Evolutionary conservation across 2,888 invertebrate species (phyloP).

Genomic region (Deilephila porcellus): DNA sequence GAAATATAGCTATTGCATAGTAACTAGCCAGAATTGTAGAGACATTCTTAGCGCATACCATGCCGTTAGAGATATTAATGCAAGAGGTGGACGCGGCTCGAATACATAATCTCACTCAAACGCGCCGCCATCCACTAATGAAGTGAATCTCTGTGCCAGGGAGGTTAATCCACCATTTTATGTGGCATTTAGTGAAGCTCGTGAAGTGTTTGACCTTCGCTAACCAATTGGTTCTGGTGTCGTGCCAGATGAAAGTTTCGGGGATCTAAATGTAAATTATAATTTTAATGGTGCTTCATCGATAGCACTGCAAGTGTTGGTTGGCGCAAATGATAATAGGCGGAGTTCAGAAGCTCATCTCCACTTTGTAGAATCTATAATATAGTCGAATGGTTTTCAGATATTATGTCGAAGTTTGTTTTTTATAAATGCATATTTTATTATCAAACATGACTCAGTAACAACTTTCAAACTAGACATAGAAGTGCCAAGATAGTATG

Average conservation of each 20-base stretch:
- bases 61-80: conserved; percentile 1
- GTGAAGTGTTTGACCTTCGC: not conserved
- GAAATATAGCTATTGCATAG: not conserved
- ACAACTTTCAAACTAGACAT: too few relatives aligned
- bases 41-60: not conserved
- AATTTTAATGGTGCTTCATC: too few relatives aligned
- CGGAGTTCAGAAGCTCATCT: too few relatives aligned
- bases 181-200: not conserved
- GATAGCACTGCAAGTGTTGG: too few relatives aligned
- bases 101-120: conserved; percentile 13
- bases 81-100: not conserved
- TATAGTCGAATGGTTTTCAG: too few relatives aligned
- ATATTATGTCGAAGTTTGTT: too few relatives aligned
- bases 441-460: too few relatives aligned
- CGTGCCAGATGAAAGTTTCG: not conserved
- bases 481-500: too few relatives aligned
- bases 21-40: not conserved
- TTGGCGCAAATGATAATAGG: too few relatives aligned
- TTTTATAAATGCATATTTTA: too few relatives aligned
- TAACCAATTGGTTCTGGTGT: conserved; percentile 1
- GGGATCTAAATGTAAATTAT: too few relatives aligned
- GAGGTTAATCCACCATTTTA: conserved; percentile 19
- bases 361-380: too few relatives aligned
- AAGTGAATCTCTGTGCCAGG: not conserved
- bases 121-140: not conserved